These are phyloP conservation scores for Aleiodes testaceus DNA, from an alignment of 2,888 invertebrate species.

Conservation along the genomic window DNA sequence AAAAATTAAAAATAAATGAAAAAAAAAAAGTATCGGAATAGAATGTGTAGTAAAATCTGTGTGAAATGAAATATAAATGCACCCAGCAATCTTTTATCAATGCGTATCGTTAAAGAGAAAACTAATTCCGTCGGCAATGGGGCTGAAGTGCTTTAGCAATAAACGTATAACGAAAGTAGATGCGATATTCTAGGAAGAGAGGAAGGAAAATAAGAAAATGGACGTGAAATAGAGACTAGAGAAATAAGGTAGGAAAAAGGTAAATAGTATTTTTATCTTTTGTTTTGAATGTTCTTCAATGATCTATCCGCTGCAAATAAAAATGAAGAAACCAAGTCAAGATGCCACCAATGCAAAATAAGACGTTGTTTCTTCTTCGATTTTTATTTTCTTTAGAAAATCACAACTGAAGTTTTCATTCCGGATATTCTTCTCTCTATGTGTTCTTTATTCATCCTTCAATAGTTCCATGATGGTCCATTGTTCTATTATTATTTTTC, in stretches of 20 bases:
- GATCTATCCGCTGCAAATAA: too few relatives aligned
- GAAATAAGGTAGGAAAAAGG: too few relatives aligned
- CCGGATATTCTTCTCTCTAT: not conserved
- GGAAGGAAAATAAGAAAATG: not conserved
- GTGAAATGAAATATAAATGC: constrained; percentile 3
- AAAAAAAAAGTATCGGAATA: too few relatives aligned
- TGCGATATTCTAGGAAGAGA: not conserved
- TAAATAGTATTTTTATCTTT: too few relatives aligned
- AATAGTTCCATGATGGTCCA: not conserved
- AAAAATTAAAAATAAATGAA: too few relatives aligned
- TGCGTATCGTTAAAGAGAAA: constrained; percentile 5
- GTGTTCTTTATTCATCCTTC: constrained; percentile 3
- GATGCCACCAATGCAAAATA: too few relatives aligned
- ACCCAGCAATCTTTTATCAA: not conserved
- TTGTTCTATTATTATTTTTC: not conserved
- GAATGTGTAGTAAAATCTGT: not conserved
- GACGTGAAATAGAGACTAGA: constrained; percentile 3
- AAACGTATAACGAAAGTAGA: constrained; percentile 25
- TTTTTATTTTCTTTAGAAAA: too few relatives aligned
- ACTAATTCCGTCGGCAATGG: constrained; percentile 4
- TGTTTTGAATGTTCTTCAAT: too few relatives aligned
- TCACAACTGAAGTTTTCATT: not conserved
- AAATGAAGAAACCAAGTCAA: too few relatives aligned
- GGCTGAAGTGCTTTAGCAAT: constrained; percentile 8
- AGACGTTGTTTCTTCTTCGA: too few relatives aligned